Percentiles rank a stretch among this genome's conserved stretches.
These are phyloP conservation scores for Saccostrea echinata DNA, from an alignment of 1,140 invertebrate species.

Conservation along the genomic window DNA sequence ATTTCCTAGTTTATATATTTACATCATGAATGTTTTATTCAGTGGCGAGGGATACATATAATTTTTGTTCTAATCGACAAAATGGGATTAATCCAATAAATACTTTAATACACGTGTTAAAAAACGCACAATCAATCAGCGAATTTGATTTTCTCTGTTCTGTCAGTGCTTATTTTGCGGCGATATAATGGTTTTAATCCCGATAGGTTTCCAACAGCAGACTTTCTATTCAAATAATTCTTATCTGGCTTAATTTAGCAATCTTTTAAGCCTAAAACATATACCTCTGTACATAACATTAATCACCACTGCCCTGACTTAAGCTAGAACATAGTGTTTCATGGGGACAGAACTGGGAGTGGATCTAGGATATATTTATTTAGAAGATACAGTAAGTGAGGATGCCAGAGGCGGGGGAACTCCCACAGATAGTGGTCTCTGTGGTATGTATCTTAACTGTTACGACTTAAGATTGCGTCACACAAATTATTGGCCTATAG, in stretches of 20 bases:
- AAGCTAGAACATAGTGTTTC: neutral
- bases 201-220: conserved; percentile 9
- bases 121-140: neutral
- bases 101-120: neutral
- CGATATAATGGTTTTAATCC: conserved; percentile 13
- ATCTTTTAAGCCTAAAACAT: conserved; percentile 37
- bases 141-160: conserved; percentile 1
- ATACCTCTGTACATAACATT: conserved; percentile 11
- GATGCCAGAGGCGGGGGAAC: neutral
- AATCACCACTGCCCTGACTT: conserved; percentile 25
- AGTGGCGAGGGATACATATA: no score
- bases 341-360: neutral
- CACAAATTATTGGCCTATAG: no score
- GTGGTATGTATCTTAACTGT: neutral
- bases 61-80: neutral
- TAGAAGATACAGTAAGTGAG: neutral
- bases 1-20: no score
- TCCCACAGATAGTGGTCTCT: neutral
- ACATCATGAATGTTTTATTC: no score
- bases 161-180: neutral
- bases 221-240: conserved; percentile 23
- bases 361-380: neutral
- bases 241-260: conserved; percentile 29
- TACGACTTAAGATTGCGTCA: no score
- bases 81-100: conserved; percentile 2